Conservation (phyloP, 1,140 invertebrate species). For the Cataglyphis hispanica region DNA sequence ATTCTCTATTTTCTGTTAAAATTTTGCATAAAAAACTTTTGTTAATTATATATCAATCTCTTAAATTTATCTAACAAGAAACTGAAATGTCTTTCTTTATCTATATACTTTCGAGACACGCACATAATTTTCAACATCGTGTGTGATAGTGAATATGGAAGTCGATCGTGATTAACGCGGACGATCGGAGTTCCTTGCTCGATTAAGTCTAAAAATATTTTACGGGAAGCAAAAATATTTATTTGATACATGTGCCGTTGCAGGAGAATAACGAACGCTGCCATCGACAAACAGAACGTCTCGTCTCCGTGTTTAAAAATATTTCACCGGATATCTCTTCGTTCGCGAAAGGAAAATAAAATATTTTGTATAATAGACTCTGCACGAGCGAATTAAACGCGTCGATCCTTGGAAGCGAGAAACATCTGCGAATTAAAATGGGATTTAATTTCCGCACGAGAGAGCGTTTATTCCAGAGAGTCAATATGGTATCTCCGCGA, state of each 20-base stretch:
- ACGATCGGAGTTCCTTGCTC: conserved; percentile 4
- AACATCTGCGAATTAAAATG: conserved; percentile 55
- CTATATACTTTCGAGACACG: conserved; percentile 2
- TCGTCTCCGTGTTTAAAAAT: conserved; percentile 45
- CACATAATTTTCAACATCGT: neutral
- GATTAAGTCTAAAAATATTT: conserved; percentile 53
- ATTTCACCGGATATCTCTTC: conserved; percentile 9
- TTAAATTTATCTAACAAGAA: neutral
- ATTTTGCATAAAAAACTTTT: neutral
- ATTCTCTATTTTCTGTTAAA: neutral
- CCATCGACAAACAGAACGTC: conserved; percentile 28
- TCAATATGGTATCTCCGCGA: conserved; percentile 42
- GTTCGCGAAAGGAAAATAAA: conserved; percentile 51
- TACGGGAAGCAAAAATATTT: conserved; percentile 49
- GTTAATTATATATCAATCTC: neutral
- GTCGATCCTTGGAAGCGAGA: conserved; percentile 53
- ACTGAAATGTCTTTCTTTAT: neutral
- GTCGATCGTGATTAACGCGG: neutral
- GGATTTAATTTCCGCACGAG: conserved; percentile 66
- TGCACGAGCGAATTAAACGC: conserved; percentile 27
- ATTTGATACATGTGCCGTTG: conserved; percentile 38
- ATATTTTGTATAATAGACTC: neutral
- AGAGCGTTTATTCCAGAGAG: conserved; percentile 52
- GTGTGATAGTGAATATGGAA: conserved; percentile 7
- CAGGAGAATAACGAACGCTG: conserved; percentile 17